Base-by-base conservation (phyloP, 1,140 invertebrate genomes). In the Cydia strobilella region DNA sequence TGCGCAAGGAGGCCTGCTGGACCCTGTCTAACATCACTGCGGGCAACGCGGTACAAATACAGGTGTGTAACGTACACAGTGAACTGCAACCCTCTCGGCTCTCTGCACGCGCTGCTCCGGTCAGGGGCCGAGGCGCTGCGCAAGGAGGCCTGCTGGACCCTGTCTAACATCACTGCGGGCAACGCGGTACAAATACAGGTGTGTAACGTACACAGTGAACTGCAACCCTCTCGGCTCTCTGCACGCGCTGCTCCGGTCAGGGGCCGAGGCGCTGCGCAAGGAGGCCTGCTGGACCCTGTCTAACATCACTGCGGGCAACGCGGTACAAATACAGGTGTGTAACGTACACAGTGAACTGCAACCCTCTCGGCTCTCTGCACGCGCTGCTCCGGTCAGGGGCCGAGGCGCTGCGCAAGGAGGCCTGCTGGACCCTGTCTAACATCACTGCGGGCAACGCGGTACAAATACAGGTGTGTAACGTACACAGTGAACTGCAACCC, bases 241-340 rank as follows among this genome's bases (percentile, higher is more conserved):
- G 62, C 94, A 96, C 74, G 95, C 97, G 86, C 93, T 99, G 35
- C 94, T 99, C 63, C 94, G 94, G 63, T 96, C 96, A 9, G 86
- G 94, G 48, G 97, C 97, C 83, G 98, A 99, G 92, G 95, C 96
- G 27, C 96, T 99, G 65, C 95, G 97, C 72, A 99, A 99, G 94
- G 99, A 99, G 93, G 98, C 98, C 6, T 99, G 98, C 88, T 99
- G 99, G 98, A 99, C 98, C 62, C 96, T 99, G 79, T 99, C 98
- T 51, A 99, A 99, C 93, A 99, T 99, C 72, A 99, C 98, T 3
- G 98, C 98, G 73, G 98, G 99, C 69, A 99, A 99, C 93, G 95
- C 97, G 66, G 95, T 96, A 82, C 99, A 99, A 94, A 98, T 99
- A 81, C 97, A 97, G 94, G 96, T 96, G 42, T 3, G 42, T 42